Base-by-base conservation (phyloP, 2,797 vertebrate genomes). In the Enteromius treurensis region DNA sequence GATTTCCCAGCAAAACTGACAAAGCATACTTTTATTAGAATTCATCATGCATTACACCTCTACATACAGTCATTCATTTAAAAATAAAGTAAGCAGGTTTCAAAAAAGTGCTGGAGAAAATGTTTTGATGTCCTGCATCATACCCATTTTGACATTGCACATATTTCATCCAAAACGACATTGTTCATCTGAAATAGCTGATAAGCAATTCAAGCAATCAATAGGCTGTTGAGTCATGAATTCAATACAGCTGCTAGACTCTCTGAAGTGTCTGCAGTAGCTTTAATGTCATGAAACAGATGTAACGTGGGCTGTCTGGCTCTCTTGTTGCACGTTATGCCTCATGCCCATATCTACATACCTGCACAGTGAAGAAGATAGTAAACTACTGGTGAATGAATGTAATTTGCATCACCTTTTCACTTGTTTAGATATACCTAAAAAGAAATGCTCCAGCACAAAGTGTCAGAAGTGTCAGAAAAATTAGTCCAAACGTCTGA, bases 51-150 rank as follows among this genome's bases (percentile, higher is more conserved):
- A 47, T 73, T 70, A 68, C 65, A 74, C 4, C 49, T 37, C 45
- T 70, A 75, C 78, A 83, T 53, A 81, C 26, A 81, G 23, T 32
- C 71, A 75, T 71, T 81, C 70, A 62, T 79, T 49, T 82, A 19
- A 23, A 40, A 69, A 74, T 29, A 40, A 79, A 86, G 21, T 69
- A 76, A 45, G 79, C 62, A 76, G 77, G 23, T 73, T 77, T 81
- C 40, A 55, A 58, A 81, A 32, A 55, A 87, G 81, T 77, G 75
- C 74, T 74, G 15, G 51, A 86, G 82, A 82, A 84, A 79, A 64
- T 71, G 64, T 79, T 77, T 60, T 84, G 85, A 87, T 85, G 84
- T 81, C 82, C 87, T 58, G 74, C 84, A 79, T 86, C 87, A 85
- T 81, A 77, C 68, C 51, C 23, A 60, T 71, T 80, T 82, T 53